phyloP scores from a whole-genome alignment of 2,888 invertebrate genomes.

The Linnaemya tessellans region DNA sequence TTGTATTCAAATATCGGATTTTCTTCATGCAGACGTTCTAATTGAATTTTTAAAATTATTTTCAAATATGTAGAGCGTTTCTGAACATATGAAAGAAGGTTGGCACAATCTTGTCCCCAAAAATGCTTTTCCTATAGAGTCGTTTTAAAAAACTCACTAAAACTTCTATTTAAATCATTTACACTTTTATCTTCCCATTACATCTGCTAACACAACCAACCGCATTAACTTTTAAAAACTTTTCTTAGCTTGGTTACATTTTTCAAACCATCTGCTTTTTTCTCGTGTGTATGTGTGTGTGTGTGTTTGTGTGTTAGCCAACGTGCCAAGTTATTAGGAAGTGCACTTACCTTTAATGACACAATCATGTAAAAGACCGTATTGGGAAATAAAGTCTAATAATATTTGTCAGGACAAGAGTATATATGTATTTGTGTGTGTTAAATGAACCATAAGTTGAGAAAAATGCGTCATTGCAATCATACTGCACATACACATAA shows the following conservation, averaged over 20 bases:
- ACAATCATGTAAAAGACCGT: constrained; percentile 60
- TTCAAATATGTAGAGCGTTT: too few species aligned
- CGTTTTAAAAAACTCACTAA: neutral
- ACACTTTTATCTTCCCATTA: constrained; percentile 19
- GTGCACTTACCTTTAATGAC: constrained; percentile 62
- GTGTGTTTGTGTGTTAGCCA: constrained; percentile 31
- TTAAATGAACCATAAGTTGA: constrained; percentile 57
- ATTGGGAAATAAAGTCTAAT: constrained; percentile 54
- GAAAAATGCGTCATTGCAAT: constrained; percentile 65
- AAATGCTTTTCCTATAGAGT: too few species aligned
- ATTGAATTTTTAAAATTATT: too few species aligned
- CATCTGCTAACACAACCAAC: constrained; percentile 20
- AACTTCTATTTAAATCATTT: constrained; percentile 20
- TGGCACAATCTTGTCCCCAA: too few species aligned
- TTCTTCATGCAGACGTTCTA: too few species aligned
- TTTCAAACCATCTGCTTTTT: neutral
- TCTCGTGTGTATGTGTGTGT: neutral
- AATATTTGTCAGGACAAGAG: constrained; percentile 7
- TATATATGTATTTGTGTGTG: constrained; percentile 6
- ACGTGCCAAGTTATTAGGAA: constrained; percentile 43
- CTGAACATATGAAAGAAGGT: too few species aligned
- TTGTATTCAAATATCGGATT: too few species aligned
- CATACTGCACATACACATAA: constrained; percentile 12
- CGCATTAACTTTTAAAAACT: neutral
- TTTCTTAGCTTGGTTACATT: constrained; percentile 13